Evolutionary conservation across 2,797 vertebrate species (phyloP).

Genomic region (Euthynnus affinis): DNA sequence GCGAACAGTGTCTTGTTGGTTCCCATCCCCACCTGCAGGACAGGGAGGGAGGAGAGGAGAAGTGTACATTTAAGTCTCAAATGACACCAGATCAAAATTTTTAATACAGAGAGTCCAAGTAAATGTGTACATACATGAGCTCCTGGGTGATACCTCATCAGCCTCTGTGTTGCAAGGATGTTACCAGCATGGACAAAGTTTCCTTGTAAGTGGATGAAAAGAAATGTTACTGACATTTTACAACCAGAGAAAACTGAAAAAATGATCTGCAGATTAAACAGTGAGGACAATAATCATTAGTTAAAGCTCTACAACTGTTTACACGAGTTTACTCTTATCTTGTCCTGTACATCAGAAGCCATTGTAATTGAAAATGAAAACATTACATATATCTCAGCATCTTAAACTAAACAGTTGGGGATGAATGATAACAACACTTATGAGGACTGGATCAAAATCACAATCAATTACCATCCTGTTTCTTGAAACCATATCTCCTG

Average conservation of each 20-base stretch:
- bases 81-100: neutral
- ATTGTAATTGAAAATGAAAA: too few relatives aligned
- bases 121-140: constrained; percentile 87
- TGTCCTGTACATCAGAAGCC: too few relatives aligned
- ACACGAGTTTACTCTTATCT: too few relatives aligned
- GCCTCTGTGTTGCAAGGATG: constrained; percentile 92
- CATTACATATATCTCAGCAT: neutral
- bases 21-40: constrained; percentile 92
- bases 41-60: neutral
- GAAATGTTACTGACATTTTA: too few relatives aligned
- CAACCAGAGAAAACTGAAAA: too few relatives aligned
- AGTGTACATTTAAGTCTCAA: neutral
- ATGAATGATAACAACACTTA: neutral
- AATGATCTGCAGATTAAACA: too few relatives aligned
- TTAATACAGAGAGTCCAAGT: neutral
- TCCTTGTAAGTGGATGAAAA: constrained; percentile 73
- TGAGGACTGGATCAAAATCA: rapidly evolving
- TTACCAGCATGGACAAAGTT: constrained; percentile 94
- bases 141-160: constrained; percentile 94
- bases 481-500: constrained; percentile 91
- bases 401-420: too few relatives aligned
- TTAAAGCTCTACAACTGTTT: too few relatives aligned
- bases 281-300: too few relatives aligned
- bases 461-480: constrained; percentile 88
- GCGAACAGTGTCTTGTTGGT: constrained; percentile 92